Evolutionary conservation across 2,113 vertebrate genomes (phyloP).

Genomic region (Micromys minutus): DNA sequence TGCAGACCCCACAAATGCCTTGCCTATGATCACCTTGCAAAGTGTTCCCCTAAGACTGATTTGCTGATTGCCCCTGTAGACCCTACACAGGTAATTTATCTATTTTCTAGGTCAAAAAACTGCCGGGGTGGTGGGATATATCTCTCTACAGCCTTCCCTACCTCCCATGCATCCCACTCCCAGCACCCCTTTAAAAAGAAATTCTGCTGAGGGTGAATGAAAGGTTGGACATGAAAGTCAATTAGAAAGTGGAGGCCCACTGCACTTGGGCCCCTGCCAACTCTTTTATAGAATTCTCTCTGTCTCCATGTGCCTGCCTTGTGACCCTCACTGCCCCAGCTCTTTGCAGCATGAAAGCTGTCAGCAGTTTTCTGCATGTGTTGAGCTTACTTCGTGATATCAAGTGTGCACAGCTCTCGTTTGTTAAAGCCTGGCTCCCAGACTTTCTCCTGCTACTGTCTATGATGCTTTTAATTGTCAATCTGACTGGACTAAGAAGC

Average conservation of each 20-base stretch:
- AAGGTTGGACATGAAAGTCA: background rate
- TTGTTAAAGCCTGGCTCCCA: background rate
- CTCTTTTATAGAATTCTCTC: background rate
- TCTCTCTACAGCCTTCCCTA: background rate
- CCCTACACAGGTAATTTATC: background rate
- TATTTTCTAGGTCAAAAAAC: background rate
- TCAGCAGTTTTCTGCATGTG: background rate
- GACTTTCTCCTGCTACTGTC: background rate
- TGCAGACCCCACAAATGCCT: background rate
- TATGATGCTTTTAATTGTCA: background rate
- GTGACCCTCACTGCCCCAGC: background rate
- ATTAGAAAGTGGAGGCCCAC: background rate
- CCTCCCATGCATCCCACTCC: background rate
- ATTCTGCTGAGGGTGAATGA: no score
- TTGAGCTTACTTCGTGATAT: background rate
- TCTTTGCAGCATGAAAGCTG: background rate
- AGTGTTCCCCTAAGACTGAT: background rate
- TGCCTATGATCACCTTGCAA: background rate
- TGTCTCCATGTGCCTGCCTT: background rate
- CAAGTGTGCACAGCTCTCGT: background rate
- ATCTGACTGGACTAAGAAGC: background rate
- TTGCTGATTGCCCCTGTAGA: background rate
- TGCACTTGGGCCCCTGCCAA: background rate
- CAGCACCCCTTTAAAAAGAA: background rate
- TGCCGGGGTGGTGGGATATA: background rate